These are phyloP conservation scores for Euura lappo DNA, from an alignment of 1,140 invertebrate genomes.

Conservation along the genomic window DNA sequence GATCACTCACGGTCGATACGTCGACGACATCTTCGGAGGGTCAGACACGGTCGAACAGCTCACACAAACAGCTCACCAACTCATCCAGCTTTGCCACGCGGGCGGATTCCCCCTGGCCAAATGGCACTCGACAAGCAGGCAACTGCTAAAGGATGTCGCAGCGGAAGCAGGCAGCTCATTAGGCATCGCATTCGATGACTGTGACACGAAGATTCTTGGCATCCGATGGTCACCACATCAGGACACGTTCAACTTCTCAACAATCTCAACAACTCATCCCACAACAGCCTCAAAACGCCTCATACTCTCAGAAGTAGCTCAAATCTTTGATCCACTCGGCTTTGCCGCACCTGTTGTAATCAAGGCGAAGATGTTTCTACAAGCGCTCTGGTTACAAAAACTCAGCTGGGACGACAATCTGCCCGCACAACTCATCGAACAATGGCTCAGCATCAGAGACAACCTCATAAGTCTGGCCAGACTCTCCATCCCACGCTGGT, in stretches of 20 bases:
- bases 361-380: constrained; percentile 14
- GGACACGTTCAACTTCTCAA: not conserved
- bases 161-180: not conserved
- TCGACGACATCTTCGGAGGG: constrained; percentile 35
- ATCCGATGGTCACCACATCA: not conserved
- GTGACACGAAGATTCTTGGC: not conserved
- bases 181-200: not conserved
- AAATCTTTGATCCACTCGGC: constrained; percentile 37
- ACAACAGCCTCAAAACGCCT: constrained; percentile 28
- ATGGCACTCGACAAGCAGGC: not conserved
- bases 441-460: constrained; percentile 17
- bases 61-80: not conserved
- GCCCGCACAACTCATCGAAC: not conserved
- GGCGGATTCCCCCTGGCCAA: not conserved
- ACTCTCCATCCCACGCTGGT: constrained; percentile 29
- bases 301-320: constrained; percentile 34
- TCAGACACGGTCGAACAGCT: constrained; percentile 17
- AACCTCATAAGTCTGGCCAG: constrained; percentile 18
- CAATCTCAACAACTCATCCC: not conserved
- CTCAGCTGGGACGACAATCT: constrained; percentile 11
- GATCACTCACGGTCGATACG: constrained; percentile 28
- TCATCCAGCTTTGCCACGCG: not conserved
- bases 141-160: not conserved
- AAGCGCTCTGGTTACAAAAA: constrained; percentile 14
- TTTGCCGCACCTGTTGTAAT: constrained; percentile 10